Evolutionary conservation across 2,797 vertebrate genomes (phyloP).

Genomic region (Ceryle rudis): DNA sequence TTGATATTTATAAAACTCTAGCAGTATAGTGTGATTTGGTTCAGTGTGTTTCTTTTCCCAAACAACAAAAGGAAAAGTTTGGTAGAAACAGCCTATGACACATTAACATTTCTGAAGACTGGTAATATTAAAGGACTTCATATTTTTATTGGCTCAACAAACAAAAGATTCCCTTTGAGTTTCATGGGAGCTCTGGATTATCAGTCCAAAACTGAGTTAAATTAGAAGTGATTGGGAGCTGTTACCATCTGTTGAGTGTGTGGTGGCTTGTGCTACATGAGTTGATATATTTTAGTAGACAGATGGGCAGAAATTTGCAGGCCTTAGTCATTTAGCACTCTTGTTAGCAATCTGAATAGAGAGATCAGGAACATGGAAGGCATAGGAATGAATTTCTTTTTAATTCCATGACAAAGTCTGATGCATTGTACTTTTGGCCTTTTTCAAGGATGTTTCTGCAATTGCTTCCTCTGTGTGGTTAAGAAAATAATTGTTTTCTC

Average conservation of each 20-base stretch:
- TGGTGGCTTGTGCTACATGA: constrained; percentile 39
- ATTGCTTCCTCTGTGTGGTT: background rate
- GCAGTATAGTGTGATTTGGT: background rate
- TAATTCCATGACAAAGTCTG: background rate
- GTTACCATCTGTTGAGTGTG: constrained; percentile 57
- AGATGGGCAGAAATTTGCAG: constrained; percentile 59
- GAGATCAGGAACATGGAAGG: background rate
- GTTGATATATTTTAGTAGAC: constrained; percentile 57
- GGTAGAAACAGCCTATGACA: background rate
- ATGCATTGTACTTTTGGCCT: background rate
- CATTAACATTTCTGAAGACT: background rate
- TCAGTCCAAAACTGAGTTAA: constrained; percentile 31
- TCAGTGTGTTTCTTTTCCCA: background rate
- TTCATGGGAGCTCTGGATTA: background rate
- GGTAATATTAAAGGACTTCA: background rate
- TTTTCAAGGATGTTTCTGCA: background rate
- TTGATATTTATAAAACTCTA: background rate
- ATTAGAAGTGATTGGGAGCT: constrained; percentile 33
- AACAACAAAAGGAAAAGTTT: background rate
- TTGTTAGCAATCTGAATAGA: constrained; percentile 17
- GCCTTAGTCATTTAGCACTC: constrained; percentile 44
- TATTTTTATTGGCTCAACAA: background rate
- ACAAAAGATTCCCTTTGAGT: background rate
- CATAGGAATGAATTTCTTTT: background rate
- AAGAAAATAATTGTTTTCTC: background rate